Evolutionary conservation across 2,888 invertebrate species (phyloP).

Genomic region (Adela reaumurella): DNA sequence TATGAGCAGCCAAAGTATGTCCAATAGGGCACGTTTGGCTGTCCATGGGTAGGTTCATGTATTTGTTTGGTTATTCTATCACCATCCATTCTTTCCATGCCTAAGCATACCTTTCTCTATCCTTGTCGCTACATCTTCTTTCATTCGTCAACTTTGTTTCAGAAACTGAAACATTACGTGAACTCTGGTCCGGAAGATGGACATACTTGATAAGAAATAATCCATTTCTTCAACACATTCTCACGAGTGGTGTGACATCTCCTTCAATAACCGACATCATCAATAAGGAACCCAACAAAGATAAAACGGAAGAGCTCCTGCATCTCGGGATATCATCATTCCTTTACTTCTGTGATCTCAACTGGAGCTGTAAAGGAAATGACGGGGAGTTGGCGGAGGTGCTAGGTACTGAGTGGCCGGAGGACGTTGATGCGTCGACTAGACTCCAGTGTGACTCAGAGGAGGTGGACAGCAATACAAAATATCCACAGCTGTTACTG

Average conservation of each 20-base stretch:
- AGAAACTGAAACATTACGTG: slow-evolving; percentile 25
- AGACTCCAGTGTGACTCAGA: slow-evolving; percentile 60
- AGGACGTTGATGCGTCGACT: slow-evolving; percentile 30
- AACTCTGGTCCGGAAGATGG: slow-evolving; percentile 34
- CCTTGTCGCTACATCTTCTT: no score
- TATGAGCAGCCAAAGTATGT: no score
- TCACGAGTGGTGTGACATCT: slow-evolving; percentile 18
- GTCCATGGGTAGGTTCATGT: no score
- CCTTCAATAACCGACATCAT: slow-evolving; percentile 21
- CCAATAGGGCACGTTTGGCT: no score
- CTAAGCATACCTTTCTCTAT: no score
- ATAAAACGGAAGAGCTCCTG: slow-evolving; percentile 35
- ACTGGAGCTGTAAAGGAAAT: slow-evolving; percentile 74
- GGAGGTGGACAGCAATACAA: slow-evolving; percentile 62
- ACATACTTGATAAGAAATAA: slow-evolving; percentile 3
- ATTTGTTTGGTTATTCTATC: no score
- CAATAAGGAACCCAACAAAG: slow-evolving; percentile 17
- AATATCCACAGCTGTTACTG: slow-evolving; percentile 49
- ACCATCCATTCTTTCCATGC: no score
- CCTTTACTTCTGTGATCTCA: slow-evolving; percentile 71
- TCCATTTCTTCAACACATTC: neutral
- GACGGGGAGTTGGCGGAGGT: slow-evolving; percentile 34
- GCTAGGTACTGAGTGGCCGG: slow-evolving; percentile 37
- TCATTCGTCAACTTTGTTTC: slow-evolving; percentile 12
- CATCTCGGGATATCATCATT: slow-evolving; percentile 62